These are phyloP conservation scores for Zonotrichia leucophrys DNA, from an alignment of 2,113 vertebrate genomes.

Conservation along the genomic window DNA sequence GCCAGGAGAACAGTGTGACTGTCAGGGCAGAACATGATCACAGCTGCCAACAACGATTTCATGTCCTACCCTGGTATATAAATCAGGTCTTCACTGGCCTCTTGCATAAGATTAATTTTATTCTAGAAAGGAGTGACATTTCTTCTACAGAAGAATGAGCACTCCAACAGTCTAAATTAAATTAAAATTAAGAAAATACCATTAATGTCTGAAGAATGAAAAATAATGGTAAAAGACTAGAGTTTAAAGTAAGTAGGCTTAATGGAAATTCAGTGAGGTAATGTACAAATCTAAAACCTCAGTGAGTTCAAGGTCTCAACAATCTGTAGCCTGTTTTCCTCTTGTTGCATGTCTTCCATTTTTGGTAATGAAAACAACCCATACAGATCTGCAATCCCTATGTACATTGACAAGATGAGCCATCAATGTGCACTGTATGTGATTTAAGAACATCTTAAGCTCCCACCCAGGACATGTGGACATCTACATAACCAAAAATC, in stretches of 20 bases:
- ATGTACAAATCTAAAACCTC: background rate
- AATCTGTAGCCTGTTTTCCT: background rate
- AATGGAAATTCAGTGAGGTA: background rate
- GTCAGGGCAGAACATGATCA: background rate
- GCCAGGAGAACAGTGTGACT: background rate
- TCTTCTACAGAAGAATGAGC: background rate
- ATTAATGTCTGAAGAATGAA: slow-evolving; percentile 1
- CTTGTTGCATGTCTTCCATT: background rate
- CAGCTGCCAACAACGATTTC: background rate
- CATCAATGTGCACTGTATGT: background rate
- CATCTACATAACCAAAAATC: background rate
- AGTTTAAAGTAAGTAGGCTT: background rate
- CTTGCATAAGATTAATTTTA: background rate
- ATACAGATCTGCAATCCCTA: background rate
- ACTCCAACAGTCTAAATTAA: background rate
- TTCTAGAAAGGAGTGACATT: background rate
- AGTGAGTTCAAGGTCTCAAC: background rate
- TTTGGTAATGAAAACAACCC: background rate
- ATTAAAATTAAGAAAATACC: background rate
- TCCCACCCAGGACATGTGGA: background rate
- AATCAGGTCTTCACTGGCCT: background rate
- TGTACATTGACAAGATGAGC: background rate
- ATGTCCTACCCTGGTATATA: background rate
- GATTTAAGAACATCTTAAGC: background rate
- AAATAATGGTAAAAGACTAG: background rate